Conservation (phyloP, 2,113 vertebrate species). For the Microtus montanus region DNA sequence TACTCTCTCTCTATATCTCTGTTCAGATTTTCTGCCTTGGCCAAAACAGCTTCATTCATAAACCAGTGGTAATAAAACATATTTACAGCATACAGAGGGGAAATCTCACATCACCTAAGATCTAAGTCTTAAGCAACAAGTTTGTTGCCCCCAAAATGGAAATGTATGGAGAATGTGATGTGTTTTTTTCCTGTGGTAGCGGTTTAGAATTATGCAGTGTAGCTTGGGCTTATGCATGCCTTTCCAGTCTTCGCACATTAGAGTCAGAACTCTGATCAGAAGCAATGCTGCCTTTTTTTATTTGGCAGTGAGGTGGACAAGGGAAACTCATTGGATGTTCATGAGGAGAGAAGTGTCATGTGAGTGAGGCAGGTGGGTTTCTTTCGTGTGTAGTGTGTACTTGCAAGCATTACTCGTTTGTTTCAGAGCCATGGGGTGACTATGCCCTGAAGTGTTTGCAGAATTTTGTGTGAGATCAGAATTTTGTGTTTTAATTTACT, state of each 20-base stretch:
- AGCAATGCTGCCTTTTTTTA: neutral
- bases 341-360: conserved; percentile 42
- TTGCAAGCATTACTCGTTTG: neutral
- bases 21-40: too few species aligned
- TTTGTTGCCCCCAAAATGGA: conserved; percentile 66
- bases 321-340: neutral
- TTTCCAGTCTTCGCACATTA: neutral
- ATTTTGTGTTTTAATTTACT: neutral
- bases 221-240: neutral
- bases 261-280: neutral
- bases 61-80: too few species aligned
- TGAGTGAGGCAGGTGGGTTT: conserved; percentile 32
- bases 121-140: conserved; percentile 62
- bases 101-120: too few species aligned
- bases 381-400: neutral
- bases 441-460: conserved; percentile 26
- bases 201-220: neutral
- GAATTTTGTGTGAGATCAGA: neutral
- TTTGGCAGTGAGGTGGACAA: conserved; percentile 26
- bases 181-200: neutral
- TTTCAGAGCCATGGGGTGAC: neutral
- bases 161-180: conserved; percentile 45
- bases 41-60: too few species aligned
- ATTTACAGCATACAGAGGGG: too few species aligned
- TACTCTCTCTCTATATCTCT: too few species aligned